Evolutionary conservation across 2,113 vertebrate genomes (phyloP), one percentile per base, ranked within the genome.

Genomic region (Oriolus oriolus): DNA sequence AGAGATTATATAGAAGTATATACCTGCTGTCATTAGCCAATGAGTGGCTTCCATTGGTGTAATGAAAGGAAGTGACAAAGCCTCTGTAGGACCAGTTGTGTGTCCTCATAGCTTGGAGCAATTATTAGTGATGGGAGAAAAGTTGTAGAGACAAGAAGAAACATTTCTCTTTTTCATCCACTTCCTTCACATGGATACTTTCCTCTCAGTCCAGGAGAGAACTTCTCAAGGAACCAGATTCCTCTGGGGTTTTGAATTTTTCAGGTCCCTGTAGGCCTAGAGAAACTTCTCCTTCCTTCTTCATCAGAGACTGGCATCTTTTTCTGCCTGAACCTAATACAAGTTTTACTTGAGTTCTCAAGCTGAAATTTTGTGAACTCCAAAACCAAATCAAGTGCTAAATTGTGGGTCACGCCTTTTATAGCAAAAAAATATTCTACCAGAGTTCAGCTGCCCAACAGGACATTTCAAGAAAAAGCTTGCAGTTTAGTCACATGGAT

Each of bases 351-450:
- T 37, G 27, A 69, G 9, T 69, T 80, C 22, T 59, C 39, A 61
- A 60, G 52, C 6, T 52, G 47, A 82, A 90, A 9, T 93, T 87
- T 95, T 93, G 82, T 81, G 33, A 94, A 77, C 78, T 52, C 37
- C 41, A 94, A 91, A 89, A 89, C 10, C 9, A 91, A 94, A 91
- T 50, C 53, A 80, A 95, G 68, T 59, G 68, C 10, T 84, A 95
- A 93, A 88, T 85, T 84, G 70, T 22, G 71, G 78, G 66, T 37
- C 30, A 39, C 39, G 91, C 7, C 16, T 95, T 94, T 56, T 56
- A 49, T 6, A 28, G 50, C 13, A 90, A 54, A 87, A 93, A 86
- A 70, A 9, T 53, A 70, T 76, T 96, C 79, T 92, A 35, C 35
- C 22, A 23, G 41, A 45, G 3, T 71, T 91, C n/a, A 63, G 45